Evolutionary conservation across 2,888 invertebrate species (phyloP).

Genomic region (Strigamia maritima): DNA sequence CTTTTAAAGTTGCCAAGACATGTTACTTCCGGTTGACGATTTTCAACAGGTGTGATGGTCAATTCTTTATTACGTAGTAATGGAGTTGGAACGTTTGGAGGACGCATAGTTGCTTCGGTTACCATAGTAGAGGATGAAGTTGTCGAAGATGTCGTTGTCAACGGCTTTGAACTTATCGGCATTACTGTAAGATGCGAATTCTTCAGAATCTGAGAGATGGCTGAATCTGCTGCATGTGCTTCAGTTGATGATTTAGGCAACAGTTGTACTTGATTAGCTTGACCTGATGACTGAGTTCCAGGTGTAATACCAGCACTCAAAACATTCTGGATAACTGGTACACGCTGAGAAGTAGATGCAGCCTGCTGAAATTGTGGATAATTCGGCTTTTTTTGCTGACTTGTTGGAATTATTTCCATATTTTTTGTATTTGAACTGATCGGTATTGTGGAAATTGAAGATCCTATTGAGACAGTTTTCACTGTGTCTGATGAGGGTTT

Average conservation of each 20-base stretch:
- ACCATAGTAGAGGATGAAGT: background rate
- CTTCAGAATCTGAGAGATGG: background rate
- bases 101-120: background rate
- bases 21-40: background rate
- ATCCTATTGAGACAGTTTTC: background rate
- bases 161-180: background rate
- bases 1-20: background rate
- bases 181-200: background rate
- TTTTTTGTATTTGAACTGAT: background rate
- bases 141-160: background rate
- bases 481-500: background rate
- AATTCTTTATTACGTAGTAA: conserved; percentile 22
- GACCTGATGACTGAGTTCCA: background rate
- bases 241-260: background rate
- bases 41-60: background rate
- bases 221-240: background rate
- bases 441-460: background rate
- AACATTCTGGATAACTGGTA: background rate
- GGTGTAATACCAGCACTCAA: background rate
- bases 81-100: background rate
- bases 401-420: background rate
- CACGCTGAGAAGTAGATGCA: background rate
- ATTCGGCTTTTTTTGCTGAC: background rate
- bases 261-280: background rate
- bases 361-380: background rate